Base-by-base conservation (phyloP, 2,888 invertebrate genomes). In the Anthophora plumipes region DNA sequence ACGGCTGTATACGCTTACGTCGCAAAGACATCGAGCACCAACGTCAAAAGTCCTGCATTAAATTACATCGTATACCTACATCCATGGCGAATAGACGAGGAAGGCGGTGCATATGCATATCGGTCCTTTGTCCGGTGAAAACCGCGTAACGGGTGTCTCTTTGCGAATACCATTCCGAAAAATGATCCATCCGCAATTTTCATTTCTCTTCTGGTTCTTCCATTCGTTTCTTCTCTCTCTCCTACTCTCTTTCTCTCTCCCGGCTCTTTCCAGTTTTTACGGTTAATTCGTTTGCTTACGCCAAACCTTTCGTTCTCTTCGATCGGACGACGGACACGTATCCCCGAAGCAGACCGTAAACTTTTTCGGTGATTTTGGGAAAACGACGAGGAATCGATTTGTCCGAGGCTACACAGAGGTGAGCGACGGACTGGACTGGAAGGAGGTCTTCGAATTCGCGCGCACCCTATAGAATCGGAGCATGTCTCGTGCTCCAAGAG, bases 31-130 rank as follows among this genome's bases (percentile, higher is more conserved):
- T 89, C 88, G 88, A 75, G 84, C 76, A 85, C 83, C 85, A 78
- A 85, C 89, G 89, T 86, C 90, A 85, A 89, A 90, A 91, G 89
- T 89, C 86, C 86, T 84, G 88, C 89, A 84, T 84, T 85, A 87
- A 89, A 89, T 91, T 91, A 85, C 89, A 84, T 87, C 86, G 89
- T 75, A 89, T 90, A n/a, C n/a, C n/a, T n/a, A n/a, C n/a, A 90
- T 91, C 88, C 90, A 90, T 86, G 89, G 88, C 88, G 87, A 89
- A 88, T 88, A 85, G 90, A 85, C 81, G 73, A 86, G 80, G 82
- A 80, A 82, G 77, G 81, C 84, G 83, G 84, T 59, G 82, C 87
- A 85, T 85, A 83, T 84, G 85, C 85, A 85, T 85, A 82, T 83
- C 82, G 81, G 69, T 78, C 86, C 89, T 90, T 90, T 89, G 89